Conservation (phyloP, 2,113 vertebrate genomes). For the Myotis davidii region DNA sequence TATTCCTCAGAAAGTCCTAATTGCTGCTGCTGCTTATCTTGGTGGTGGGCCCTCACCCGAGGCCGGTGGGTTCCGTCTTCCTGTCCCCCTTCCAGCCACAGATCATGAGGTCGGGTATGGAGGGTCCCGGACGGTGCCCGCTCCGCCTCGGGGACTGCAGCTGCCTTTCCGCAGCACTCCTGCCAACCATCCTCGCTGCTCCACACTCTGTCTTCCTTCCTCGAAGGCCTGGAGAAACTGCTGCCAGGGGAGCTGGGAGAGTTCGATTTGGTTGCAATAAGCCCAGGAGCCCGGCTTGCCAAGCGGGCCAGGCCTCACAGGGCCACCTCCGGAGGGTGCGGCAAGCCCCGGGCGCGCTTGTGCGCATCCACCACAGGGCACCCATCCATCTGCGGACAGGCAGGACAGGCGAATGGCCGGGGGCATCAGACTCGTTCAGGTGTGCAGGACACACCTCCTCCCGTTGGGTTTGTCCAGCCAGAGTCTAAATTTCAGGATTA, state of each 20-base stretch:
- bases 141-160: neutral
- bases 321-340: neutral
- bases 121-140: neutral
- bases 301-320: neutral
- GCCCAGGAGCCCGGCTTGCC: neutral
- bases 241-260: neutral
- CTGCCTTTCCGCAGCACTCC: neutral
- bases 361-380: neutral
- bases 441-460: neutral
- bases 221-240: neutral
- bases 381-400: neutral
- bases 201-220: neutral
- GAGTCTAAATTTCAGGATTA: neutral
- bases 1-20: conserved; percentile 45
- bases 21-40: conserved; percentile 19
- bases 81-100: fast-evolving
- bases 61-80: neutral
- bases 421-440: neutral
- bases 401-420: fast-evolving
- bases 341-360: neutral
- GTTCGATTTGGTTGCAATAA: neutral
- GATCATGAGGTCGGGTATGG: neutral
- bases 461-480: neutral
- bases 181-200: neutral
- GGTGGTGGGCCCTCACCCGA: neutral